These are phyloP conservation scores for Argyrosomus japonicus DNA, from an alignment of 2,113 vertebrate species.

Conservation along the genomic window DNA sequence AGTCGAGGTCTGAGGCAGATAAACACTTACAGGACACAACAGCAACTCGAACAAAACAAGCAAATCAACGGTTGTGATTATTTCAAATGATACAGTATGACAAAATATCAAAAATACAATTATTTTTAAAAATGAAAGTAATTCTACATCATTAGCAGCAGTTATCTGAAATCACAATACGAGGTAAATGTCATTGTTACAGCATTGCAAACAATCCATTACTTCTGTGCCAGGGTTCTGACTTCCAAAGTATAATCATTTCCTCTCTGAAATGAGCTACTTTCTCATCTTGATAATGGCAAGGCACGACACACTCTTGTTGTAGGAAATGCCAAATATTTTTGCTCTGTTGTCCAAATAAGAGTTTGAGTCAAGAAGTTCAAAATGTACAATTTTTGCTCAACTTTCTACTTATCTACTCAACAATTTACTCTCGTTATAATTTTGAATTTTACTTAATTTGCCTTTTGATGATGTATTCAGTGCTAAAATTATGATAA, in stretches of 20 bases:
- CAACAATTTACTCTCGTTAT: neutral
- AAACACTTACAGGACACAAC: slow-evolving; percentile 7
- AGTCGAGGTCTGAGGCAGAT: neutral
- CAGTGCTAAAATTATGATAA: neutral
- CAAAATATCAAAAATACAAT: neutral
- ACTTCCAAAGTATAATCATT: slow-evolving; percentile 7
- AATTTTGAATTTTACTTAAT: neutral
- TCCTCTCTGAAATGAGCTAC: neutral
- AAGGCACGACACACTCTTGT: neutral
- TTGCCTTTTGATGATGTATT: neutral
- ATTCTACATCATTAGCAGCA: neutral
- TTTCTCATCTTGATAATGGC: slow-evolving; percentile 29
- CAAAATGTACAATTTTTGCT: neutral
- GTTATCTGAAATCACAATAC: neutral
- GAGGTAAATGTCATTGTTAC: neutral
- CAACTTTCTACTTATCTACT: neutral
- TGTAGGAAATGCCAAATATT: slow-evolving; percentile 12
- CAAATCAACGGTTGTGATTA: neutral
- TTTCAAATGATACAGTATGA: too few species aligned
- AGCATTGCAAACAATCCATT: neutral
- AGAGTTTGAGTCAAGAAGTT: neutral
- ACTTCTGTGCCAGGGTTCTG: neutral
- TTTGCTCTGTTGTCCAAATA: slow-evolving; percentile 6
- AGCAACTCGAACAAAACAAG: neutral
- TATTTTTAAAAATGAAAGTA: neutral